Evolutionary conservation across 2,888 invertebrate species (phyloP).

Genomic region (Lottia scabra): DNA sequence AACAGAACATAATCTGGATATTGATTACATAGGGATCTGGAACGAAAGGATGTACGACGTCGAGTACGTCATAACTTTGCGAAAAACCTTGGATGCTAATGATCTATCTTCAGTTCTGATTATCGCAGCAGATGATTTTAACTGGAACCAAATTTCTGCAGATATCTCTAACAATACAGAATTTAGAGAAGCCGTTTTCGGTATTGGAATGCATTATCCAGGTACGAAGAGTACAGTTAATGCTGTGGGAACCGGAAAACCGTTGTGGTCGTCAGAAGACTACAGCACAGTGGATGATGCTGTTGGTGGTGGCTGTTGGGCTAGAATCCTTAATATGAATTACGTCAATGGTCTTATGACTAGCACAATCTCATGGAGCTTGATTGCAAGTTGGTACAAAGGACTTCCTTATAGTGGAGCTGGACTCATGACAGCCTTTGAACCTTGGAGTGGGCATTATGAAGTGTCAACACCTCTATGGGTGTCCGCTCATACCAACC

Average conservation of each 20-base stretch:
- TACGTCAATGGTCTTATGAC: conserved; percentile 69
- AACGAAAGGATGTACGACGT: conserved; percentile 6
- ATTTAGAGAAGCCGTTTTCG: conserved; percentile 55
- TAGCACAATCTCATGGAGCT: conserved; percentile 69
- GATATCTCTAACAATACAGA: conserved; percentile 48
- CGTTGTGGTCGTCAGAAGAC: conserved; percentile 69
- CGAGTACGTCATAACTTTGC: conserved; percentile 35
- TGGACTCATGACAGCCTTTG: conserved; percentile 68
- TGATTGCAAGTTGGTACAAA: conserved; percentile 67
- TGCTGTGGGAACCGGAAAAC: conserved; percentile 55
- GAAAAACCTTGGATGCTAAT: conserved; percentile 43
- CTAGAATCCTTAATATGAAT: conserved; percentile 68
- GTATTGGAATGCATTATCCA: conserved; percentile 67
- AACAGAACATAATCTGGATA: conserved; percentile 54
- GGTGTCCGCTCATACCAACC: conserved; percentile 66
- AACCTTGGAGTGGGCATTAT: conserved; percentile 68
- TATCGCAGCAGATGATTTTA: conserved; percentile 63
- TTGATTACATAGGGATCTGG: conserved; percentile 66
- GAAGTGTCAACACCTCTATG: conserved; percentile 65
- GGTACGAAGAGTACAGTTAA: conserved; percentile 43
- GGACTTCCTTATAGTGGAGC: conserved; percentile 61
- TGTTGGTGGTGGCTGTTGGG: conserved; percentile 69
- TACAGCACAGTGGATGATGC: conserved; percentile 66
- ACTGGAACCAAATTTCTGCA: conserved; percentile 48
- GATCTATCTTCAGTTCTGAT: conserved; percentile 54